Conservation (phyloP, 2,888 invertebrate genomes). For the Endomychus coccineus region DNA sequence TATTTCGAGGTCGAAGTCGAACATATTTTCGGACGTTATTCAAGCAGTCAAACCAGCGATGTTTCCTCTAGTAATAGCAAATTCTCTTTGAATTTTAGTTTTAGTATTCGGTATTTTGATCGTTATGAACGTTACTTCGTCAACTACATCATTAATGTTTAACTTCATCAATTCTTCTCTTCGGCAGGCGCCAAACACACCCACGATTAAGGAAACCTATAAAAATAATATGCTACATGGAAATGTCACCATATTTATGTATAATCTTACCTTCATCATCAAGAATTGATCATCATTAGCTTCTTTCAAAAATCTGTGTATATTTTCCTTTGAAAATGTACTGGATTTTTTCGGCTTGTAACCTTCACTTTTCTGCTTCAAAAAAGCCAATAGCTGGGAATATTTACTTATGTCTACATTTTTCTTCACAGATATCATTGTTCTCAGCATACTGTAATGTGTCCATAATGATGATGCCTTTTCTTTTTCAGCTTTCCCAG, state of each 20-base stretch:
- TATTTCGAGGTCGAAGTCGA: constrained; percentile 12
- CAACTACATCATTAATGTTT: constrained; percentile 18
- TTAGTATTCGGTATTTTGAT: constrained; percentile 17
- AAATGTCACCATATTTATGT: background rate
- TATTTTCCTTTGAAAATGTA: constrained; percentile 5
- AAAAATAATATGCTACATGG: constrained; percentile 4
- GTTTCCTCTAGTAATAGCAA: constrained; percentile 17
- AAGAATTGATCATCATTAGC: constrained; percentile 1
- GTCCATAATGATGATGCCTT: constrained; percentile 5
- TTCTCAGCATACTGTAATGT: constrained; percentile 4
- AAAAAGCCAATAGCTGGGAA: constrained; percentile 3
- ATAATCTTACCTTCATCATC: constrained; percentile 9
- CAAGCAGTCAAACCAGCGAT: constrained; percentile 7
- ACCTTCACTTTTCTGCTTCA: constrained; percentile 4
- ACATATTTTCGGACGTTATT: constrained; percentile 15
- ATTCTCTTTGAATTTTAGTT: constrained; percentile 11
- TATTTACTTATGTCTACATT: constrained; percentile 8
- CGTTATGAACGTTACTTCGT: constrained; percentile 10
- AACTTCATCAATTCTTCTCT: constrained; percentile 18
- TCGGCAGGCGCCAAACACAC: constrained; percentile 20
- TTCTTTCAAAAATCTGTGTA: constrained; percentile 6
- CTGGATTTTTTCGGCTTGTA: constrained; percentile 4
- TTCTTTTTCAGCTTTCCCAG: constrained; percentile 2
- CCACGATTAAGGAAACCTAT: constrained; percentile 17
- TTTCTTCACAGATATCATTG: background rate